A percentile compares a stretch with the other conserved stretches of the same genome.
These are phyloP conservation scores for Melozone crissalis DNA, from an alignment of 2,113 vertebrate genomes.

Conservation along the genomic window DNA sequence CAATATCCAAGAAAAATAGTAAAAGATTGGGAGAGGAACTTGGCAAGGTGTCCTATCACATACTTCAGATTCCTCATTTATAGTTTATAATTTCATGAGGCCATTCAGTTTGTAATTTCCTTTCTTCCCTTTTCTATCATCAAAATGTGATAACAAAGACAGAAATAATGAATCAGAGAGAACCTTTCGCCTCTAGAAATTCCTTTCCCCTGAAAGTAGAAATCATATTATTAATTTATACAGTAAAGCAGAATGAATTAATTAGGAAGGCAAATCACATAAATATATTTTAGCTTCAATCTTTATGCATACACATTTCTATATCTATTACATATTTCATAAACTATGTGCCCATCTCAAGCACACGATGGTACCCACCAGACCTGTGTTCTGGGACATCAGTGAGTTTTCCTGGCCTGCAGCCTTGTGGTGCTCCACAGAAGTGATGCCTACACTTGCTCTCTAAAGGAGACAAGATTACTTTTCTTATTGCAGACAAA, in stretches of 20 bases:
- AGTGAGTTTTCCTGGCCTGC: not conserved
- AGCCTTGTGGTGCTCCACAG: not conserved
- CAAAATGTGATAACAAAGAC: not conserved
- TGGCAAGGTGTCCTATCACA: not conserved
- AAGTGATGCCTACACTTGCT: not conserved
- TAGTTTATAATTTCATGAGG: not conserved
- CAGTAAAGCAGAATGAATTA: not conserved
- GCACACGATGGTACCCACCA: not conserved
- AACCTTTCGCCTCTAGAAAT: not conserved
- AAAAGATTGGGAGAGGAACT: not conserved
- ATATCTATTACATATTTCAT: not conserved
- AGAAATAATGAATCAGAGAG: not conserved
- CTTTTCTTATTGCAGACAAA: not conserved
- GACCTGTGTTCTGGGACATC: not conserved
- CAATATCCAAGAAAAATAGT: not conserved
- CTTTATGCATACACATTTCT: not conserved
- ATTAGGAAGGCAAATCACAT: not conserved
- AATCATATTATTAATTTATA: not conserved
- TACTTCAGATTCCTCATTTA: not conserved
- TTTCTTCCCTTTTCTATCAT: constrained; percentile 9
- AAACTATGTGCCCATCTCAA: not conserved
- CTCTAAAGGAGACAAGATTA: not conserved
- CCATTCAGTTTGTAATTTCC: not conserved
- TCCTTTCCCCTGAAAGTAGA: not conserved
- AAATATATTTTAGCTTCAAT: not conserved